These are phyloP conservation scores for Myoxocephalus aenaeus DNA, from an alignment of 2,797 vertebrate species.

Conservation along the genomic window DNA sequence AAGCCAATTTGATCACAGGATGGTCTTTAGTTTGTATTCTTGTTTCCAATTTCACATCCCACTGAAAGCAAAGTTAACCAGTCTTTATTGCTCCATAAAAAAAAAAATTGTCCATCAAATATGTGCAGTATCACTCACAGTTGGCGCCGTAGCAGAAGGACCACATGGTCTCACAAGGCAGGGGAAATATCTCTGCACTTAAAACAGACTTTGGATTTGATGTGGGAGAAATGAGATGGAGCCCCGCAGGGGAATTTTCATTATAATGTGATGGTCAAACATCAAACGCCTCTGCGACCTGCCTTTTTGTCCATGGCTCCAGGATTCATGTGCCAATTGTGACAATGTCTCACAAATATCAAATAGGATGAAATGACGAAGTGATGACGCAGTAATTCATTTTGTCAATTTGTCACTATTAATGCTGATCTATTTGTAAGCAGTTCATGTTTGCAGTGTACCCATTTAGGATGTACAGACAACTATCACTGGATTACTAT, in stretches of 20 bases:
- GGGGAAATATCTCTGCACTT: neutral
- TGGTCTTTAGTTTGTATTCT: neutral
- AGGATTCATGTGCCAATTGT: neutral
- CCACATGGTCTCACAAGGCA: neutral
- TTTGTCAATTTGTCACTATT: no score
- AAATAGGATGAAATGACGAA: neutral
- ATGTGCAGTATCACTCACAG: neutral
- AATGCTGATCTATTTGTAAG: neutral
- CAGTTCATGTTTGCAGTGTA: neutral
- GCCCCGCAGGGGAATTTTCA: neutral
- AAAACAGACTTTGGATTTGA: neutral
- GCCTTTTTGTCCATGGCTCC: neutral
- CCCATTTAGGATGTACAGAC: neutral
- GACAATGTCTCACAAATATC: neutral
- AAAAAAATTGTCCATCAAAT: no score
- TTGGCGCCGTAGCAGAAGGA: neutral
- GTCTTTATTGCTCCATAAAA: no score
- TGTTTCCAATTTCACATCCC: conserved; percentile 8
- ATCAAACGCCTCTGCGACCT: neutral
- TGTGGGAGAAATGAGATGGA: neutral
- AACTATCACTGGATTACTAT: neutral
- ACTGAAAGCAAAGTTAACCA: neutral
- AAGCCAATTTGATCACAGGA: neutral
- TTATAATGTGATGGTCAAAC: neutral
- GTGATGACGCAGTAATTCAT: no score